Evolutionary conservation across 2,888 invertebrate species (phyloP), one percentile per base, ranked within the genome.

Genomic region (Meteorus colon): DNA sequence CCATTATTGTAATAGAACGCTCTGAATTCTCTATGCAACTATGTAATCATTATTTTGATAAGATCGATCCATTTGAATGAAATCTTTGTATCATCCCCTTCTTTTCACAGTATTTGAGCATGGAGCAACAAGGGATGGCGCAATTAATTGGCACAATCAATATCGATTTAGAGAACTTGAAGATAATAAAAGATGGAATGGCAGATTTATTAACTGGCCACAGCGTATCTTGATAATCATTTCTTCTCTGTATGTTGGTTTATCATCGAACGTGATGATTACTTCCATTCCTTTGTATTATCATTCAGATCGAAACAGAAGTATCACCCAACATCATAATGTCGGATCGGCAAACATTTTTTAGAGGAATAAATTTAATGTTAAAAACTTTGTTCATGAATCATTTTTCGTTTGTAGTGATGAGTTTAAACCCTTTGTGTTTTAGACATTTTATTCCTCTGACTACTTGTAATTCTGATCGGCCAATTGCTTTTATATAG

Each of bases 91-190:
- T 66, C 27, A 31, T 77, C 0, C 37, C n/a, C 63, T 73, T 79
- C 78, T 68, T 74, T 70, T 87, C 88, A 66, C 92, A 96, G 91
- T 96, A 97, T 89, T 90, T 98, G 75, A 92, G 93, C 66, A 93
- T 97, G 91, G 96, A 98, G 86, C 98, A 98, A 87, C 94, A 94
- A 78, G 97, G 97, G 0, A 95, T 98, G 91, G 93, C 95, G 37
- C 96, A 97, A 84, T 91, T 98, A 27, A 93, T 97, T 79, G 94
- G 94, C 75, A 96, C 96, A 0, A 94, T 97, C 37, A 95, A 95
- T 81, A 92, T 93, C 70, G 97, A 98, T 88, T 88, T 95, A 78
- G 93, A 94, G 72, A 94, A 95, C 34, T 90, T 97, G 76, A 94
- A 95, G 86, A 93, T 94, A 45, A 96, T 97, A 79, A 92, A 94